A percentile compares a stretch with the other conserved stretches of the same genome.
Conservation (phyloP, 2,113 vertebrate species). For the Serinus canaria region DNA sequence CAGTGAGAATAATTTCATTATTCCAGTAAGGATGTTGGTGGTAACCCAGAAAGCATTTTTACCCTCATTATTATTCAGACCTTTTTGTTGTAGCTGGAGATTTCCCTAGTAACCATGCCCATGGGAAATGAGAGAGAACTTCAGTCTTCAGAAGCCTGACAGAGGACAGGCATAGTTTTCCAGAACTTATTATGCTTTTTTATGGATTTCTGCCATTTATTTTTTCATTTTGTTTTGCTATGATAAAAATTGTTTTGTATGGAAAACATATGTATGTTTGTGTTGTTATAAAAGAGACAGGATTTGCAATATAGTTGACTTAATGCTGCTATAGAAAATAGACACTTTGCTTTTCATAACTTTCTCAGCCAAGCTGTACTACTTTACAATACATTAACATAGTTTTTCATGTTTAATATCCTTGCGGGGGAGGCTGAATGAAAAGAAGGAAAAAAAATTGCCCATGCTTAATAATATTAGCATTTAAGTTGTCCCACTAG, state of each 20-base stretch:
- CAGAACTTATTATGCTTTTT: neutral
- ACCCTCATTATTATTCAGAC: neutral
- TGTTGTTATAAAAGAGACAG: neutral
- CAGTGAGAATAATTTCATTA: neutral
- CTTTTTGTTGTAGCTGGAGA: neutral
- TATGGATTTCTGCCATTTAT: neutral
- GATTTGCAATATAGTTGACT: neutral
- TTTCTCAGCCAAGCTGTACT: neutral
- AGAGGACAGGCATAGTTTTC: neutral
- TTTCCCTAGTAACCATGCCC: neutral
- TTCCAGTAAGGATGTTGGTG: neutral
- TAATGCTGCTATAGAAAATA: constrained; percentile 16
- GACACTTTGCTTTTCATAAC: neutral
- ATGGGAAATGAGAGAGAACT: neutral
- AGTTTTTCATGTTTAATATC: constrained; percentile 55
- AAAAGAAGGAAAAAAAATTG: constrained; percentile 46
- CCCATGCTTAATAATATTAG: constrained; percentile 41
- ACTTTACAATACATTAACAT: constrained; percentile 35
- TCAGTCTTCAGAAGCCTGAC: neutral
- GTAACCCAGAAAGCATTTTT: neutral
- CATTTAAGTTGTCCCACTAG: constrained; percentile 44
- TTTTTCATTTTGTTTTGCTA: neutral
- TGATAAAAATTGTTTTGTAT: neutral
- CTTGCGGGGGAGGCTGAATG: constrained; percentile 24
- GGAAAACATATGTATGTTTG: neutral